Base-by-base conservation (phyloP, 2,888 invertebrate genomes). In the Drosophila greeni region DNA sequence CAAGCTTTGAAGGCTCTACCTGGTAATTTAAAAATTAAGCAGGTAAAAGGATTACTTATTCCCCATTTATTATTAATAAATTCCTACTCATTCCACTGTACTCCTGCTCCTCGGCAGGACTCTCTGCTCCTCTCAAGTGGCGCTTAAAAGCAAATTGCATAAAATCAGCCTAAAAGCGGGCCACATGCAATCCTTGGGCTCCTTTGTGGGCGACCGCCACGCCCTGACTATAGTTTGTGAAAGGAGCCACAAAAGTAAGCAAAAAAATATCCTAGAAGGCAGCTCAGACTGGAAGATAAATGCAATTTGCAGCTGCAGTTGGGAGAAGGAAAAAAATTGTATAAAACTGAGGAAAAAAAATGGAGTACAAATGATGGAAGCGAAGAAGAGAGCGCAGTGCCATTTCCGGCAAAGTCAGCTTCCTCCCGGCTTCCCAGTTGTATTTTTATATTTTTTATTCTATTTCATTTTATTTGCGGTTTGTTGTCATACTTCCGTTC, bases 231-330 rank as follows among this genome's bases (percentile, higher is more conserved):
- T 26, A 26, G 26, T 58, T 33, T 39, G 29, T 53, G 49, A 39
- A 36, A 20, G 29, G 23, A 20, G 37, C 24, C 11, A 55, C 23
- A 49, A 34, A 55, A 52, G 43, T 36, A n/a, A 51, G 53, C 40
- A 52, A 67, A 61, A 20, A 77, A 77, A 74, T 74, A 80, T 74
- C 71, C 74, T 59, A 70, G 56, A 57, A 56, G 54, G 60, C 67
- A 62, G 39, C 52, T 39, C 68, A 72, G 48, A 70, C 76, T 78
- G 69, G 72, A 80, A 81, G 76, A 81, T 78, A 81, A 79, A 79
- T 81, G 76, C 75, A 78, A 75, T 75, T 81, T 80, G 75, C 68
- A 75, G 62, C 48, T 61, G 58, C 61, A 57, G 42, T 55, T 48
- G 47, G 3, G 1, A 5, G 12, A 11, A 16, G 7, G 3, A 18